These are phyloP conservation scores for Acromyrmex echinatior DNA, from an alignment of 1,140 invertebrate species.

Conservation along the genomic window DNA sequence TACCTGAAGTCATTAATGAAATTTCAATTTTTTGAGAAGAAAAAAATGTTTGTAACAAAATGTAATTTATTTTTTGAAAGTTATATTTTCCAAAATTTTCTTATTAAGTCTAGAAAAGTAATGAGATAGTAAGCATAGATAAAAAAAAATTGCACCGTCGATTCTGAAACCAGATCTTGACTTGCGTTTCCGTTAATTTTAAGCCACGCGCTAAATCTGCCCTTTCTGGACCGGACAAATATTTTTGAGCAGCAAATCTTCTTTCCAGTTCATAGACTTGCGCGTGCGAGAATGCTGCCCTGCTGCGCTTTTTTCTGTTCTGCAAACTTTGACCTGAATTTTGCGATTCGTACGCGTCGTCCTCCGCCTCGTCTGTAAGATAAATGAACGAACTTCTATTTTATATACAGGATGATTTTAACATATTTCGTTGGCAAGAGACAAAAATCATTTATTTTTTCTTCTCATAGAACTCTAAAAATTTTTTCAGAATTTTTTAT, in stretches of 20 bases:
- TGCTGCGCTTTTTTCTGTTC: conserved; percentile 95
- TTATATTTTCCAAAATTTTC: neutral
- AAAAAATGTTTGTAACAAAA: neutral
- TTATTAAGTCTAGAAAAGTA: conserved; percentile 5
- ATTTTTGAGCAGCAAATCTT: conserved; percentile 97
- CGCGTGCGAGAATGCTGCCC: conserved; percentile 98
- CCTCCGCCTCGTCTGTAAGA: conserved; percentile 84
- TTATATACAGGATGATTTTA: neutral
- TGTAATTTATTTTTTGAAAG: neutral
- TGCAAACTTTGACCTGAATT: conserved; percentile 82
- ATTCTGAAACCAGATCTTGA: conserved; percentile 88
- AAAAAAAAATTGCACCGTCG: conserved; percentile 79
- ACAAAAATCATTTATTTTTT: too few species aligned
- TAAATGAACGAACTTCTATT: conserved; percentile 7
- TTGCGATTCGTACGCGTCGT: conserved; percentile 84
- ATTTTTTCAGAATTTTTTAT: too few species aligned
- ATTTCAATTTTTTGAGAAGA: neutral
- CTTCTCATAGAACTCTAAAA: too few species aligned
- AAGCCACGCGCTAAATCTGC: conserved; percentile 96
- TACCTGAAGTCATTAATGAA: conserved; percentile 76
- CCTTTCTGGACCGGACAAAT: conserved; percentile 97
- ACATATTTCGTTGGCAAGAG: too few species aligned
- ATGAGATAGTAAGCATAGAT: neutral
- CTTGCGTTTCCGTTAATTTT: conserved; percentile 97
- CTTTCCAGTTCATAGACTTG: conserved; percentile 97